Conservation (phyloP, 2,113 vertebrate species). For the Grammomys dolichurus region DNA sequence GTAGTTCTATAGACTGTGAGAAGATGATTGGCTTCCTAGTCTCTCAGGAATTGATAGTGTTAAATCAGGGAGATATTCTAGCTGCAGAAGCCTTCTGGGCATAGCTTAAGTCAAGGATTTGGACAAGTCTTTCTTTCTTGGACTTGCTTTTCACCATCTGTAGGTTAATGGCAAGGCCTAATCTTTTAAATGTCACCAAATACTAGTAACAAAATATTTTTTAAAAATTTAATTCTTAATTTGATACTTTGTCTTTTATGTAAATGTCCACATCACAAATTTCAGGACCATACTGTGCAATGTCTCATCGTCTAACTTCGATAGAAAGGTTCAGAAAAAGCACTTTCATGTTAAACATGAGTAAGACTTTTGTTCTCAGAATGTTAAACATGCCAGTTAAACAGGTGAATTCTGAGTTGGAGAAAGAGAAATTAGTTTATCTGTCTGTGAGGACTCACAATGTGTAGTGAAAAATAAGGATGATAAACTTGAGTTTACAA, state of each 20-base stretch:
- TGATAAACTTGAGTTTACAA: background rate
- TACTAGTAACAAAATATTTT: background rate
- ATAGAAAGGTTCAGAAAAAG: conserved; percentile 14
- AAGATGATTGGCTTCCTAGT: background rate
- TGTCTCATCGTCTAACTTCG: background rate
- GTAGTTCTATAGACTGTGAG: background rate
- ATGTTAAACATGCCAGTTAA: background rate
- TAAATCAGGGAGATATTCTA: background rate
- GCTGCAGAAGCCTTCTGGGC: background rate
- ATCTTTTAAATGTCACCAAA: background rate
- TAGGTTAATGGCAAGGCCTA: background rate
- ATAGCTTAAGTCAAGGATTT: background rate
- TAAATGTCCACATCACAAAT: background rate
- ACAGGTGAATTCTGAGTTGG: background rate
- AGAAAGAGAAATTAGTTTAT: background rate
- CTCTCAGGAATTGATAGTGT: background rate
- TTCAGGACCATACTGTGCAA: background rate
- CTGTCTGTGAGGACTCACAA: background rate
- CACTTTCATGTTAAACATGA: background rate
- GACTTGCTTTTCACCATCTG: background rate
- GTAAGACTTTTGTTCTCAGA: background rate
- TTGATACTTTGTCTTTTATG: background rate
- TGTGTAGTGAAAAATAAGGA: background rate
- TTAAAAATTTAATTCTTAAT: background rate
- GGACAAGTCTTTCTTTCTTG: background rate